Percentiles rank a stretch among this genome's conserved stretches.
These are phyloP conservation scores for Abscondita cerata DNA, from an alignment of 2,888 invertebrate genomes.

Conservation along the genomic window DNA sequence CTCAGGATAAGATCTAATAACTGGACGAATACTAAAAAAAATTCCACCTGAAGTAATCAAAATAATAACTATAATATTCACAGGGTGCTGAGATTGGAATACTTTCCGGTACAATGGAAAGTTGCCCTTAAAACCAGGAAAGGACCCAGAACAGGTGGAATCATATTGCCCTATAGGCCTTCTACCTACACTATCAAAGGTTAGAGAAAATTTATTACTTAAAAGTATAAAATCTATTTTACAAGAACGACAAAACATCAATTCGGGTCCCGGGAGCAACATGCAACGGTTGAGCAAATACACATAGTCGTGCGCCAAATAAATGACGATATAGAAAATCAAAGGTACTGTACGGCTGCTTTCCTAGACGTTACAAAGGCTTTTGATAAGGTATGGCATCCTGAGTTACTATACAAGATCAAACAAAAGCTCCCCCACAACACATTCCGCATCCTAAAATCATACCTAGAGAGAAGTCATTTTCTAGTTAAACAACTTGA, in stretches of 20 bases:
- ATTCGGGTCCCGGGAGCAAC: slow-evolving; percentile 7
- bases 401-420: too few relatives aligned
- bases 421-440: not conserved
- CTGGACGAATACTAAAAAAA: too few relatives aligned
- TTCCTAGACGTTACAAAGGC: slow-evolving; percentile 9
- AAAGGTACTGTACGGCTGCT: slow-evolving; percentile 1
- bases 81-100: too few relatives aligned
- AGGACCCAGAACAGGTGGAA: not conserved
- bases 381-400: slow-evolving; percentile 10
- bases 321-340: slow-evolving; percentile 3
- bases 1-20: too few relatives aligned
- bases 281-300: slow-evolving; percentile 5
- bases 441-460: slow-evolving; percentile 12
- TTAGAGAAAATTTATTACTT: not conserved
- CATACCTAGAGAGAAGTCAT: not conserved
- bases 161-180: not conserved
- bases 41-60: too few relatives aligned
- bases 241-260: slow-evolving; percentile 10
- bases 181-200: not conserved
- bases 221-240: not conserved
- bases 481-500: not conserved
- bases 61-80: too few relatives aligned
- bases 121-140: slow-evolving; percentile 4
- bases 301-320: slow-evolving; percentile 14
- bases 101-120: too few relatives aligned